Evolutionary conservation across 1,140 invertebrate species (phyloP), one percentile per base, ranked within the genome.

Genomic region (Eubasilissa regina): DNA sequence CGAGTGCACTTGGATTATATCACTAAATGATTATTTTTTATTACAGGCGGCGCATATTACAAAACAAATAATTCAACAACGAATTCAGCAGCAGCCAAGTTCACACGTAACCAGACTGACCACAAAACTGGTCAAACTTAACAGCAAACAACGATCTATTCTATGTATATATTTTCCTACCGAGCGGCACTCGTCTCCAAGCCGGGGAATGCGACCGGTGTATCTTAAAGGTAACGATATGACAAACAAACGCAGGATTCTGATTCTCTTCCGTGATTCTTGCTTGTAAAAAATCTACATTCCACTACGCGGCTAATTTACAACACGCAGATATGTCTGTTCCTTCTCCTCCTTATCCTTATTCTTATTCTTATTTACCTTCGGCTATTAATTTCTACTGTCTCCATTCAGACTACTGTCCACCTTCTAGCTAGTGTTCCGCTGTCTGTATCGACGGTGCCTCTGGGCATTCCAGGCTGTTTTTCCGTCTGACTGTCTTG

Each of bases 401-500:
- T 15, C 68, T 72, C n/a, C 68, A 72, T 72, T 13, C 48, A 72
- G 48, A 55, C 17, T 21, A 21, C 9, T 15, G 43, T 35, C 13
- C 55, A 3, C 43, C 53, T 75, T 44, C 62, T 62, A 19, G 21
- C 13, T n/a, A 15, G 17, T 51, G 44, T 11, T 60, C 8, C 19
- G 74, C 62, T 9, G n/a, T 17, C 56, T 45, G 44, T 55, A 47
- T 75, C 45, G 74, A 75, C 17, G 72, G 51, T 9, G 25, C 72
- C 51, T 75, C 55, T 43, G 51, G 10, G 21, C 35, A 72, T 10
- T 35, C 56, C 44, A 13, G 55, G 64, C 4, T 7, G 44, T 72
- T 55, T 82, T 82, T 80, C 80, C 81, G 81, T 45, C 81, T 55
- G 12, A 82, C 81, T 21, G 81, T 79, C 62, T 80, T 82, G 78